These are phyloP conservation scores for Drosophila baimaii DNA, from an alignment of 1,140 invertebrate species.

Conservation along the genomic window DNA sequence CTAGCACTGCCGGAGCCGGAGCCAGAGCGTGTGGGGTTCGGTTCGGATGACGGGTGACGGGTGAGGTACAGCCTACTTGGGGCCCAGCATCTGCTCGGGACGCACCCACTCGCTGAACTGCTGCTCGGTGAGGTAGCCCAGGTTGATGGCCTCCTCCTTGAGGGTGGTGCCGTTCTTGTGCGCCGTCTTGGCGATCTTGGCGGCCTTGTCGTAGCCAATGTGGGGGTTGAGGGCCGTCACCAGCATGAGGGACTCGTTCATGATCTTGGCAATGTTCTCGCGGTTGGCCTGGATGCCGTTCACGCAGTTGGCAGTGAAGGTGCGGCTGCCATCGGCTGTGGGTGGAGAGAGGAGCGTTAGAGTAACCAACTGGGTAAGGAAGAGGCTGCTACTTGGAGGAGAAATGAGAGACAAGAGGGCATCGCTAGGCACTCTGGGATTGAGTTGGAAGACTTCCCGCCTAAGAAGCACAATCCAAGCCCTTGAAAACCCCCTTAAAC, in stretches of 20 bases:
- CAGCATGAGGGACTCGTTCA: constrained; percentile 98
- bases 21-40: background rate
- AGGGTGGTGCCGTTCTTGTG: constrained; percentile 97
- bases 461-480: no score
- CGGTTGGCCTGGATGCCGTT: constrained; percentile 95
- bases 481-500: no score
- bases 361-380: no score
- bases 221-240: constrained; percentile 99
- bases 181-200: constrained; percentile 98
- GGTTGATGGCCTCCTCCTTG: constrained; percentile 95
- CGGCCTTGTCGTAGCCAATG: constrained; percentile 99
- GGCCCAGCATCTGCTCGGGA: constrained; percentile 98
- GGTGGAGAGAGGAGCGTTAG: no score
- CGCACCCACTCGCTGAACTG: constrained; percentile 97
- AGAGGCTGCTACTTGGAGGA: no score
- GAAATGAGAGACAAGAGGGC: no score
- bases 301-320: constrained; percentile 98
- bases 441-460: no score
- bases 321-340: constrained; percentile 90
- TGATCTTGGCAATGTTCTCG: constrained; percentile 92
- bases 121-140: constrained; percentile 92
- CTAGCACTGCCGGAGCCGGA: background rate
- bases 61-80: constrained; percentile 92
- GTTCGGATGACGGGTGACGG: constrained; percentile 1
- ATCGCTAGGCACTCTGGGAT: no score